These are phyloP conservation scores for Achroia grisella DNA, from an alignment of 1,140 invertebrate genomes.

Conservation along the genomic window DNA sequence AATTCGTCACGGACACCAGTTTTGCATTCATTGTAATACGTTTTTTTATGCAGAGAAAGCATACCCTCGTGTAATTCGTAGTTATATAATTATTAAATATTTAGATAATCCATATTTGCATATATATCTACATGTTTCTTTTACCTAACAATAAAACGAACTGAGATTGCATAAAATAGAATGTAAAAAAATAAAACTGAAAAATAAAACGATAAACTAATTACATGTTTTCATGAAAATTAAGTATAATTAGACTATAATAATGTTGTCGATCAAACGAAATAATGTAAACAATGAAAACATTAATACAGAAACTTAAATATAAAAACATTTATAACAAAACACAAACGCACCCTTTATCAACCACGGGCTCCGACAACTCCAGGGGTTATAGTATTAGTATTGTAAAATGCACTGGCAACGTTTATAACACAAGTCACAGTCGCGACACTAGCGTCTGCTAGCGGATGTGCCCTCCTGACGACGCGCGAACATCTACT, in stretches of 20 bases:
- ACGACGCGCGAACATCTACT: conserved; percentile 65
- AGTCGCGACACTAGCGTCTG: conserved; percentile 17
- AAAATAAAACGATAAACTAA: too few species aligned
- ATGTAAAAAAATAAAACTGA: too few species aligned
- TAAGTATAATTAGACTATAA: too few species aligned
- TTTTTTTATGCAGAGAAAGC: conserved; percentile 47
- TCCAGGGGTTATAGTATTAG: neutral
- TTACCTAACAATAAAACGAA: too few species aligned
- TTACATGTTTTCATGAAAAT: too few species aligned
- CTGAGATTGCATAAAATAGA: neutral
- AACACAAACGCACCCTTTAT: conserved; percentile 35
- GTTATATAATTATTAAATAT: conserved; percentile 12
- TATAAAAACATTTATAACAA: conserved; percentile 8
- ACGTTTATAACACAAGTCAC: conserved; percentile 23
- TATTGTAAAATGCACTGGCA: conserved; percentile 23
- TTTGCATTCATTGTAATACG: conserved; percentile 32
- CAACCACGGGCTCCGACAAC: conserved; percentile 17
- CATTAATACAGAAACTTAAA: neutral
- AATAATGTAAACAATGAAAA: too few species aligned
- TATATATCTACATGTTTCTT: too few species aligned
- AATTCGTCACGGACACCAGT: conserved; percentile 44
- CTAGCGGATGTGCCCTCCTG: conserved; percentile 56
- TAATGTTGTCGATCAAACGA: too few species aligned
- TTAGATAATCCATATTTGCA: too few species aligned
- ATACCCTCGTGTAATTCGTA: conserved; percentile 20